Conservation (phyloP, 2,888 invertebrate species). For the Lysandra bellargus region DNA sequence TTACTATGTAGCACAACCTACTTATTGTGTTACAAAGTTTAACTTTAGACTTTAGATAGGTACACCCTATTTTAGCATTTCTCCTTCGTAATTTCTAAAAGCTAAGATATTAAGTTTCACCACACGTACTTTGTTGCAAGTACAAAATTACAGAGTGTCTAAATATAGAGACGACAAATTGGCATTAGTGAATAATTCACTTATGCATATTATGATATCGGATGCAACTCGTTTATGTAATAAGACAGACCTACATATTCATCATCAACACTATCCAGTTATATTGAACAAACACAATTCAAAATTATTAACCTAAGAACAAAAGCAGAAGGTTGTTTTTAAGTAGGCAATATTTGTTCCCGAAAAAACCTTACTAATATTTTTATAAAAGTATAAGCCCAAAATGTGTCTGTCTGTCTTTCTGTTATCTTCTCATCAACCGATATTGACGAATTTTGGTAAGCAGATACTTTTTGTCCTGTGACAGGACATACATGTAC, state of each 20-base stretch:
- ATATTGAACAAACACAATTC: not conserved
- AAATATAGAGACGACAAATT: slow-evolving; percentile 19
- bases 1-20: too few relatives aligned
- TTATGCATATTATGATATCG: slow-evolving; percentile 7
- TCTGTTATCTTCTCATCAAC: too few relatives aligned
- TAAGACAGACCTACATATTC: not conserved
- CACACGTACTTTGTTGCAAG: not conserved
- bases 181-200: not conserved
- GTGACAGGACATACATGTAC: too few relatives aligned
- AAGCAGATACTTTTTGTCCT: too few relatives aligned
- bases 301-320: not conserved
- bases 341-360: too few relatives aligned
- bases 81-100: not conserved
- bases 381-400: too few relatives aligned
- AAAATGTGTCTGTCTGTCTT: too few relatives aligned
- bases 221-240: not conserved
- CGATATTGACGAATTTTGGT: too few relatives aligned
- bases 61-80: not conserved
- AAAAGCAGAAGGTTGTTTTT: too few relatives aligned
- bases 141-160: not conserved
- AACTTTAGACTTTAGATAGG: too few relatives aligned
- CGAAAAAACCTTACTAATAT: too few relatives aligned
- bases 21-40: too few relatives aligned
- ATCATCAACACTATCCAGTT: not conserved
- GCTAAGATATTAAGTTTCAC: not conserved